phyloP scores from a whole-genome alignment of 2,797 vertebrate genomes.

The Mico argentatus region DNA sequence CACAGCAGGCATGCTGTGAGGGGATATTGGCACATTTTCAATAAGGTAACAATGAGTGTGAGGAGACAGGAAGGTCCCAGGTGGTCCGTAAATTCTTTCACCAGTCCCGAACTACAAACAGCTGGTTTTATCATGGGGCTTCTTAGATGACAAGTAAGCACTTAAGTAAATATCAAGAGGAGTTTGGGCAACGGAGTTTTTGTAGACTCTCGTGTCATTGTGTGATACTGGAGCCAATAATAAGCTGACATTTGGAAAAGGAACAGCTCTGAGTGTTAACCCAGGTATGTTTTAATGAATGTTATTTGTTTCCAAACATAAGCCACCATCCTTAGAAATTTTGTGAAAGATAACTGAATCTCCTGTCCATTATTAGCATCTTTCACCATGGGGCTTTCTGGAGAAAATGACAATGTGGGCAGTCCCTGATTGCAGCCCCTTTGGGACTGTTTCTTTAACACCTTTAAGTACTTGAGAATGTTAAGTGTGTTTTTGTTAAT shows the following conservation, averaged over 20 bases:
- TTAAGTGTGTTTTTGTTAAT: background rate
- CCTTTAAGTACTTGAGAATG: background rate
- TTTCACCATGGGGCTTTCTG: background rate
- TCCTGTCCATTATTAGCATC: background rate
- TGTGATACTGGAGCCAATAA: background rate
- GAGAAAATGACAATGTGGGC: background rate
- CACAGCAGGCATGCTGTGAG: background rate
- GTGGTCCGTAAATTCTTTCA: background rate
- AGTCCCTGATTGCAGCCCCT: background rate
- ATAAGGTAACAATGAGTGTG: background rate
- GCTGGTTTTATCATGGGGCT: background rate
- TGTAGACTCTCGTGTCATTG: constrained; percentile 47
- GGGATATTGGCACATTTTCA: background rate
- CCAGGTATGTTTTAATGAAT: constrained; percentile 72
- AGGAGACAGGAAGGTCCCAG: background rate
- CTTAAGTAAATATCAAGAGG: background rate
- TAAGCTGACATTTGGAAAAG: constrained; percentile 68
- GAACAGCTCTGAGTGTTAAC: constrained; percentile 57
- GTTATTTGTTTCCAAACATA: constrained; percentile 23
- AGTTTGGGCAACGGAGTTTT: constrained; percentile 42
- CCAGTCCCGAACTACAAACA: background rate
- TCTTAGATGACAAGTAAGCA: background rate
- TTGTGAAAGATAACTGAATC: background rate
- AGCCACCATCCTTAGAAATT: constrained; percentile 13
- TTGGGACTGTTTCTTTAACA: background rate